Conservation (phyloP, 2,888 invertebrate species). For the Eustalomyia histrio region DNA sequence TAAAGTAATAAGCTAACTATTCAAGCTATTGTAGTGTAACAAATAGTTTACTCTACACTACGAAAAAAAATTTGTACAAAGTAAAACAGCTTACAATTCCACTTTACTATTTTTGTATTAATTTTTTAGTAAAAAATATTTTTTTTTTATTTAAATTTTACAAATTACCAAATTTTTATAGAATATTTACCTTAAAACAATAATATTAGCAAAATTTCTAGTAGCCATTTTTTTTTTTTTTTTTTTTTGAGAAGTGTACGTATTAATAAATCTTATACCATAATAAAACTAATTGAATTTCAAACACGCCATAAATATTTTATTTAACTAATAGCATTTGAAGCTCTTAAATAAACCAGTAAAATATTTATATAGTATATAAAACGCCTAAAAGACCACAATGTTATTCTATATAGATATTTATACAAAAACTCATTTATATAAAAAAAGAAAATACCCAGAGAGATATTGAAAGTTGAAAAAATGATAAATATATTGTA, state of each 20-base stretch:
- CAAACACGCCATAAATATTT: conserved; percentile 44
- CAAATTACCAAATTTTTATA: no score
- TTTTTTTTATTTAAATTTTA: no score
- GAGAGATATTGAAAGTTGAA: conserved; percentile 11
- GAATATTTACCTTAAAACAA: no score
- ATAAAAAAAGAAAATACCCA: neutral
- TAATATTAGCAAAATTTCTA: no score
- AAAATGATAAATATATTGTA: conserved; percentile 34
- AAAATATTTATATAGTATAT: neutral
- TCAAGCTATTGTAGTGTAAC: conserved; percentile 24
- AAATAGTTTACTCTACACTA: conserved; percentile 10
- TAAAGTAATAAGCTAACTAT: neutral
- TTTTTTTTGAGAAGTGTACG: neutral
- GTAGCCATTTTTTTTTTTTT: no score
- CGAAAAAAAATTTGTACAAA: no score
- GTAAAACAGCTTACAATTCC: no score
- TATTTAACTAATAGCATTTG: conserved; percentile 32
- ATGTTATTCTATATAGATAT: neutral
- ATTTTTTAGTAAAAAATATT: no score
- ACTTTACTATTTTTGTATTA: no score
- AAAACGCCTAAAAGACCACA: conserved; percentile 23
- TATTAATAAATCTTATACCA: conserved; percentile 16
- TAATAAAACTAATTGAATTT: conserved; percentile 49
- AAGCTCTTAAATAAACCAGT: neutral
- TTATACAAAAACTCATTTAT: neutral